Evolutionary conservation across 1,140 invertebrate species (phyloP).

Genomic region (Drosophila arawakana): DNA sequence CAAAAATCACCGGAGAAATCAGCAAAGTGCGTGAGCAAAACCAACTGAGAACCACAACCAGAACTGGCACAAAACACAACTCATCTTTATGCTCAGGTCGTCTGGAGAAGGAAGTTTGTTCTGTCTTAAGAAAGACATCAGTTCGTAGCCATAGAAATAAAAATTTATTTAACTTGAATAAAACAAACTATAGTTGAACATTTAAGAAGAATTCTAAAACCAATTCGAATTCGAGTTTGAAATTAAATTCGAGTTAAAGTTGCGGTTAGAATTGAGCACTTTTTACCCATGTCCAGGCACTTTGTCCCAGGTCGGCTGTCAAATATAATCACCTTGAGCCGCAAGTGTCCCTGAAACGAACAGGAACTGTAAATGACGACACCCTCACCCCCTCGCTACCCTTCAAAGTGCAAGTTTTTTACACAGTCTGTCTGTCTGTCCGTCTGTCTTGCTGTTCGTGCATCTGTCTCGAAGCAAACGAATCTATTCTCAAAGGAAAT

Average conservation of each 20-base stretch:
- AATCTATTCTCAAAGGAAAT: constrained; percentile 79
- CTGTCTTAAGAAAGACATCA: not conserved
- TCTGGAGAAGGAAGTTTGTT: not conserved
- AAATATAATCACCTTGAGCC: constrained; percentile 77
- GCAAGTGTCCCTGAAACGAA: constrained; percentile 23
- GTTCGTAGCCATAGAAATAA: too few relatives aligned
- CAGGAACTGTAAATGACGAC: constrained; percentile 21
- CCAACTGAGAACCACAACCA: not conserved
- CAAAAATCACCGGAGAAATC: constrained; percentile 80
- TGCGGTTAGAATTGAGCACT: constrained; percentile 15
- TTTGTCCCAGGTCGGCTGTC: constrained; percentile 76
- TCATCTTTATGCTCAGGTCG: not conserved
- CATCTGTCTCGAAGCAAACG: constrained; percentile 46
- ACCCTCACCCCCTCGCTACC: constrained; percentile 24
- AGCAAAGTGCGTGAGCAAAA: constrained; percentile 44
- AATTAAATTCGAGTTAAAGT: constrained; percentile 4
- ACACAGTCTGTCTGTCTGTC: constrained; percentile 3
- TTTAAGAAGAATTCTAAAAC: constrained; percentile 36
- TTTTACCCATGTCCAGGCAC: constrained; percentile 58
- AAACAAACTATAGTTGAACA: not conserved
- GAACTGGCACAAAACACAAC: constrained; percentile 8
- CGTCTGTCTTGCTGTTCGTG: not conserved
- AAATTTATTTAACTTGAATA: too few relatives aligned
- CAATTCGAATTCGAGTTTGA: constrained; percentile 33
- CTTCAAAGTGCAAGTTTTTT: constrained; percentile 34